phyloP scores from a whole-genome alignment of 2,113 vertebrate genomes.

The Nettapus auritus region DNA sequence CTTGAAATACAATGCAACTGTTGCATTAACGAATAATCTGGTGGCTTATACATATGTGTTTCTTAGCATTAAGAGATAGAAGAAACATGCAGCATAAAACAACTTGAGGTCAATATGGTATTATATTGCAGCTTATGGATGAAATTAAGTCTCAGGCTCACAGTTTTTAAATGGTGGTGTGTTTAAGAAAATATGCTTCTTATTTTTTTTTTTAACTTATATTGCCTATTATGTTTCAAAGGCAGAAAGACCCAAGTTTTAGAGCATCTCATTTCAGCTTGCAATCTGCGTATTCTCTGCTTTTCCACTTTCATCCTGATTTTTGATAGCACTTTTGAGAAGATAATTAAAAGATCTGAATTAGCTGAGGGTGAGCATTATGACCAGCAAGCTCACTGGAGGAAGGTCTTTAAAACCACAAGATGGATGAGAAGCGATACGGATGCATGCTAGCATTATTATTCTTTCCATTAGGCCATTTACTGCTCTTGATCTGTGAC shows the following conservation, averaged over 20 bases:
- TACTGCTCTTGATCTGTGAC: constrained; percentile 37
- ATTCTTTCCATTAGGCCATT: constrained; percentile 45
- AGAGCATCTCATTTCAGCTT: neutral
- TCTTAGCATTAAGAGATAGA: neutral
- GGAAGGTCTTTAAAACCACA: constrained; percentile 23
- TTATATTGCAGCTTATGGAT: neutral
- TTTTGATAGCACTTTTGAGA: neutral
- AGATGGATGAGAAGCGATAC: neutral
- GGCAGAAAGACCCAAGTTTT: neutral
- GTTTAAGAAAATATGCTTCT: neutral
- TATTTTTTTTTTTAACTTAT: neutral
- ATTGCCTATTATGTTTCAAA: constrained; percentile 22
- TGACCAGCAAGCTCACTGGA: neutral
- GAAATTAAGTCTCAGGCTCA: constrained; percentile 18
- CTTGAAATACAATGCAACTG: neutral
- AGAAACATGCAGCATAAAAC: neutral
- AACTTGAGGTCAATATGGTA: neutral
- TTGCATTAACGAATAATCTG: constrained; percentile 17
- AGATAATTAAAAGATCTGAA: constrained; percentile 39
- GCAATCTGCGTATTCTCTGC: neutral
- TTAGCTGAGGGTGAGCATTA: constrained; percentile 6
- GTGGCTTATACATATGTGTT: neutral
- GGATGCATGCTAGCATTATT: neutral
- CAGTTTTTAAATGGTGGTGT: neutral
- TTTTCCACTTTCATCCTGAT: neutral